Evolutionary conservation across 2,888 invertebrate species (phyloP).

Genomic region (Pyrrhia umbra): DNA sequence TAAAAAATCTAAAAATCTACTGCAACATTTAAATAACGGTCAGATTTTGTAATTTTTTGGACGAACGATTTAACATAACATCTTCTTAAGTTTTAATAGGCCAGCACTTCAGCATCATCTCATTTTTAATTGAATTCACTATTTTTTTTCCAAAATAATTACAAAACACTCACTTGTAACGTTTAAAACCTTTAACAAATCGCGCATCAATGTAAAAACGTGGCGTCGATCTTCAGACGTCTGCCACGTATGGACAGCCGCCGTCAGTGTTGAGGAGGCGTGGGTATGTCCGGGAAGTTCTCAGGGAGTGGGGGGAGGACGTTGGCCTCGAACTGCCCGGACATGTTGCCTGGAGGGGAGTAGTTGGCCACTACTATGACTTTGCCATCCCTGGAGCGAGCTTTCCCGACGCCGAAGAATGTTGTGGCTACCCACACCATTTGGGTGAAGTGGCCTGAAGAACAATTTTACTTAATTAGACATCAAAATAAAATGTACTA

Average conservation of each 20-base stretch:
- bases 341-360: slow-evolving; percentile 94
- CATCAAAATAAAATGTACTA: not conserved
- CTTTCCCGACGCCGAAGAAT: slow-evolving; percentile 95
- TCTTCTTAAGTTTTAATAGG: not conserved
- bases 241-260: slow-evolving; percentile 85
- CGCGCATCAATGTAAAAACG: slow-evolving; percentile 62
- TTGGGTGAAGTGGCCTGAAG: slow-evolving; percentile 95
- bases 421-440: slow-evolving; percentile 95
- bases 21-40: not conserved
- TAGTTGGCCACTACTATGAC: slow-evolving; percentile 96
- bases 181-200: slow-evolving; percentile 2
- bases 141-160: slow-evolving; percentile 11
- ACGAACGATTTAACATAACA: not conserved
- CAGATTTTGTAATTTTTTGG: slow-evolving; percentile 13
- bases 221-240: slow-evolving; percentile 81
- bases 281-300: slow-evolving; percentile 84
- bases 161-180: slow-evolving; percentile 4
- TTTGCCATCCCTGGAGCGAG: slow-evolving; percentile 94
- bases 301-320: slow-evolving; percentile 94
- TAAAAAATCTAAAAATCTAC: slow-evolving; percentile 21
- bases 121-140: not conserved
- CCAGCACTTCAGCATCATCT: not conserved
- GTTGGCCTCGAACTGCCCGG: slow-evolving; percentile 93
- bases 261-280: slow-evolving; percentile 82
- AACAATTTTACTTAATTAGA: not conserved